Conservation (phyloP, 2,797 vertebrate species). For the Bucorvus abyssinicus region DNA sequence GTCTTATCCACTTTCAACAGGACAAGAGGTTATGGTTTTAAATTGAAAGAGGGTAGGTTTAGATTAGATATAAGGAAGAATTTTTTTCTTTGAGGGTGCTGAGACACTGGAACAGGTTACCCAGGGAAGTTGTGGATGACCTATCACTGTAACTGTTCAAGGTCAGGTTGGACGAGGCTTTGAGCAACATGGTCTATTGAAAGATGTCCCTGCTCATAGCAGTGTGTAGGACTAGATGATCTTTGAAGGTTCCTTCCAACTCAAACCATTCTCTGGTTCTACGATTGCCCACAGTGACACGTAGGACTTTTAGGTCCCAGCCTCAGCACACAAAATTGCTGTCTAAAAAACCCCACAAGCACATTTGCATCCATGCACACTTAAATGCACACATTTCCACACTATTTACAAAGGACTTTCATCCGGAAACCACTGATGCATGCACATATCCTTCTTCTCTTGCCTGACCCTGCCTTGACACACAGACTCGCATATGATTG, state of each 20-base stretch:
- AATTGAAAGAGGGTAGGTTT: neutral
- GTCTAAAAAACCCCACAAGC: neutral
- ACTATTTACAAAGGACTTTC: neutral
- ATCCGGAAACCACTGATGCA: neutral
- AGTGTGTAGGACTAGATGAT: neutral
- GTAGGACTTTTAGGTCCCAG: neutral
- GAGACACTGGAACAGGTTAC: neutral
- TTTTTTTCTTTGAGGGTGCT: neutral
- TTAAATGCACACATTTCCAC: neutral
- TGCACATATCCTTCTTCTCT: neutral
- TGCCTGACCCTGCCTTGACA: neutral
- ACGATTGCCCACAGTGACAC: rapidly evolving
- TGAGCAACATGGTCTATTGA: neutral
- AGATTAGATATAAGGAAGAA: neutral
- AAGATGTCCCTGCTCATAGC: neutral
- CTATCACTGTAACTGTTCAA: neutral
- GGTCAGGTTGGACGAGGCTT: neutral
- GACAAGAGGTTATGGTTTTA: neutral
- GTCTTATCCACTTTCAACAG: neutral
- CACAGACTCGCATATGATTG: neutral
- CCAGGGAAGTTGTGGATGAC: neutral
- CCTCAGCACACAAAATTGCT: neutral
- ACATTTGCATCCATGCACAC: neutral
- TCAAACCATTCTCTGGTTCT: neutral
- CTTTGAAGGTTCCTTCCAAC: neutral